Percentiles rank a stretch among this genome's conserved stretches.
Conservation (phyloP, 2,797 vertebrate species). For the Scleropages formosus region DNA sequence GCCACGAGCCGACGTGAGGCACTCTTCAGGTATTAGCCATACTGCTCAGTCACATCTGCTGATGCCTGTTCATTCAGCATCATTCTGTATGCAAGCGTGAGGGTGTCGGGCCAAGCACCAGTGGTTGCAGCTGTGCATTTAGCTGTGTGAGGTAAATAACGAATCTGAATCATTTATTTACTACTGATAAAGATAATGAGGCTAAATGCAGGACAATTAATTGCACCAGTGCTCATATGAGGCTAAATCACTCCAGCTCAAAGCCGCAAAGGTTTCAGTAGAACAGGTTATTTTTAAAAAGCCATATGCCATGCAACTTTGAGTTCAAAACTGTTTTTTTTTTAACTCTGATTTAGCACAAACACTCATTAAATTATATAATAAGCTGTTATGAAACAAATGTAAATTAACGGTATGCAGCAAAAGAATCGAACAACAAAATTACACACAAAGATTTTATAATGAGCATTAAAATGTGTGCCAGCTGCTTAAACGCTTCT, state of each 20-base stretch:
- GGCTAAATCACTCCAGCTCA: not conserved
- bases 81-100: not conserved
- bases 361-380: no score
- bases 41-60: constrained; percentile 2
- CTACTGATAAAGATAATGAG: not conserved
- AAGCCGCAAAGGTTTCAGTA: no score
- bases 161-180: not conserved
- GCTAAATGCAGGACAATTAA: not conserved
- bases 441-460: no score
- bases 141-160: constrained; percentile 17
- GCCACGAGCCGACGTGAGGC: not conserved
- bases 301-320: no score
- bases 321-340: no score
- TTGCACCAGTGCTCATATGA: not conserved
- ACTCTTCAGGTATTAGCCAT: not conserved
- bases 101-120: not conserved
- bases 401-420: no score
- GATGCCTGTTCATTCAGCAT: constrained; percentile 1
- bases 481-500: no score
- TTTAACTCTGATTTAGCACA: no score
- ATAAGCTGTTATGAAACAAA: no score
- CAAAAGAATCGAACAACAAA: no score
- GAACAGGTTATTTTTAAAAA: no score
- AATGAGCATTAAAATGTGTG: no score
- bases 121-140: constrained; percentile 11